Conservation (phyloP, 2,888 invertebrate species). For the Unio delphinus region DNA sequence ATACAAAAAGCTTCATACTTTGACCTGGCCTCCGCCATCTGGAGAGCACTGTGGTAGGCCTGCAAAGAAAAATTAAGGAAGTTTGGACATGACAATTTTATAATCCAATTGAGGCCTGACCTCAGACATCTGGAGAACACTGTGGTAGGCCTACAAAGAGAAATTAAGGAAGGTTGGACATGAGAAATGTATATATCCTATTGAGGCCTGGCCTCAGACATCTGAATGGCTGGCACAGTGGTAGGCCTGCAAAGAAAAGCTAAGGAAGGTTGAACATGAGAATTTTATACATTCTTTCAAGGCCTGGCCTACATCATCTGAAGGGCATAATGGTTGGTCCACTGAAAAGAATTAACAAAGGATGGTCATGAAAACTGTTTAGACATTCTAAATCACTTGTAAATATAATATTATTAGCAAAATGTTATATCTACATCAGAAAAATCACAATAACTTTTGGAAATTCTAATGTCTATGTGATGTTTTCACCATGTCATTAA, state of each 20-base stretch:
- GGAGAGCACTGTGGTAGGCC: slow-evolving; percentile 89
- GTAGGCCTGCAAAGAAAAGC: slow-evolving; percentile 79
- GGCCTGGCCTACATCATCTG: slow-evolving; percentile 83
- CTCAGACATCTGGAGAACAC: slow-evolving; percentile 83
- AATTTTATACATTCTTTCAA: slow-evolving; percentile 87
- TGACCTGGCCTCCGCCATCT: slow-evolving; percentile 82
- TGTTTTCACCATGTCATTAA: background rate
- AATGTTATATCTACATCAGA: too few species aligned
- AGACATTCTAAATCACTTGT: slow-evolving; percentile 77
- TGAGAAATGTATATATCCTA: slow-evolving; percentile 89
- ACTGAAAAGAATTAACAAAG: slow-evolving; percentile 27
- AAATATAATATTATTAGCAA: too few species aligned
- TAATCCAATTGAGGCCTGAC: slow-evolving; percentile 81
- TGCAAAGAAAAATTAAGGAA: slow-evolving; percentile 65
- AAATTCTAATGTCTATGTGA: background rate
- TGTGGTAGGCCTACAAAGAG: slow-evolving; percentile 84
- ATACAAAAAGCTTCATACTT: slow-evolving; percentile 90
- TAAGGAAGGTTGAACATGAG: slow-evolving; percentile 74
- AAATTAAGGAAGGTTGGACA: background rate
- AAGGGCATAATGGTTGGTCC: slow-evolving; percentile 89
- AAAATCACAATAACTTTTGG: background rate
- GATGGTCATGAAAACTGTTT: slow-evolving; percentile 82
- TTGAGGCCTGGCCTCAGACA: slow-evolving; percentile 69
- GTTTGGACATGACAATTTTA: slow-evolving; percentile 82
- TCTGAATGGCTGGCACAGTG: slow-evolving; percentile 77